These are phyloP conservation scores for Tauraco erythrolophus DNA, from an alignment of 2,113 vertebrate species.

Conservation along the genomic window DNA sequence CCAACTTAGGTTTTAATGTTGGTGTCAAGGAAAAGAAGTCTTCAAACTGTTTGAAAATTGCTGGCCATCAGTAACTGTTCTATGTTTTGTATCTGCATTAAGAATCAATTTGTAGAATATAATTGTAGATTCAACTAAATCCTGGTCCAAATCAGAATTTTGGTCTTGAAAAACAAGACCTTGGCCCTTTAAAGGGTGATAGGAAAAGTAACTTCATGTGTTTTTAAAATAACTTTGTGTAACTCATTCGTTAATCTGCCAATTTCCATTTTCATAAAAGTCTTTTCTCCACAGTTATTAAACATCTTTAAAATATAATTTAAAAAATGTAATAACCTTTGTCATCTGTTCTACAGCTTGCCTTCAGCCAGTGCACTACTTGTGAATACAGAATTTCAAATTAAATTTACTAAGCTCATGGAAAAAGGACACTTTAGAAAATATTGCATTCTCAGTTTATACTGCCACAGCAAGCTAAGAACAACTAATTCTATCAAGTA, in stretches of 20 bases:
- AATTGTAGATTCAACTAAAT: not conserved
- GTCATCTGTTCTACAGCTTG: conserved; percentile 64
- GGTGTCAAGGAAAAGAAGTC: not conserved
- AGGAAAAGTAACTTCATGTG: conserved; percentile 7
- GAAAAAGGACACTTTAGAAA: conserved; percentile 60
- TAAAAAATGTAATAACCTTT: conserved; percentile 73
- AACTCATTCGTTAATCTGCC: conserved; percentile 61
- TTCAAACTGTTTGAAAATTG: not conserved
- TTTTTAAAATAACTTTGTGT: conserved; percentile 51
- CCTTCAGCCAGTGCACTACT: conserved; percentile 60
- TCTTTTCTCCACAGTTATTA: conserved; percentile 73
- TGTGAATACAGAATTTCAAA: conserved; percentile 70
- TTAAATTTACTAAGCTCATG: conserved; percentile 75
- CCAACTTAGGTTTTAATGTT: not conserved
- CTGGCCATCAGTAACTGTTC: not conserved
- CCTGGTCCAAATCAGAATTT: not conserved
- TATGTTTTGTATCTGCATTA: not conserved
- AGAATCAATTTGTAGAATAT: not conserved
- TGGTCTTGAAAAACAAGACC: not conserved
- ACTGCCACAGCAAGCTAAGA: conserved; percentile 38
- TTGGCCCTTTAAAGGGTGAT: not conserved
- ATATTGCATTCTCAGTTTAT: conserved; percentile 54
- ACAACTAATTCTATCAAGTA: conserved; percentile 67
- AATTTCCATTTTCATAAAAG: conserved; percentile 65
- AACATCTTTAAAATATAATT: conserved; percentile 73